These are phyloP conservation scores for Zaprionus capensis DNA, from an alignment of 1,140 invertebrate species.

Conservation along the genomic window DNA sequence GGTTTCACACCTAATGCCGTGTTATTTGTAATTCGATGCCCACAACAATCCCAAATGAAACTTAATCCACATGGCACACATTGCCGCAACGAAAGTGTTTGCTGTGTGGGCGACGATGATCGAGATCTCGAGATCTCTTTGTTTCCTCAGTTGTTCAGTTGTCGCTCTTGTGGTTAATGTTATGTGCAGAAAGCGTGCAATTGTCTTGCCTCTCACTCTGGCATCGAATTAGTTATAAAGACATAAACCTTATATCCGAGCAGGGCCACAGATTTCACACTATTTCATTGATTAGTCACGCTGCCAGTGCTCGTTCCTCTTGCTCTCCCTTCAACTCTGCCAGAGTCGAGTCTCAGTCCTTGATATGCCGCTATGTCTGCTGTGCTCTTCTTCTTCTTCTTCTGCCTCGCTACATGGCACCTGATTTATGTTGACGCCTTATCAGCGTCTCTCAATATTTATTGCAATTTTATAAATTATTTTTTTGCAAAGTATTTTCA, in stretches of 20 bases:
- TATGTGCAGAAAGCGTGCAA: constrained; percentile 45
- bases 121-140: not conserved
- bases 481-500: constrained; percentile 34
- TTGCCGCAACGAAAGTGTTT: constrained; percentile 58
- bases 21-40: constrained; percentile 12
- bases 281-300: constrained; percentile 75
- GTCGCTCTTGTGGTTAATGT: not conserved
- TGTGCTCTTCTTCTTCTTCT: constrained; percentile 4
- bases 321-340: not conserved
- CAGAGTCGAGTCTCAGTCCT: not conserved
- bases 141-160: not conserved
- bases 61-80: constrained; percentile 38
- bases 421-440: constrained; percentile 83
- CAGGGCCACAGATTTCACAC: constrained; percentile 38
- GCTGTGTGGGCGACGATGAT: constrained; percentile 36
- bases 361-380: constrained; percentile 40
- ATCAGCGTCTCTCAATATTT: constrained; percentile 79
- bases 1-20: not conserved
- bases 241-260: constrained; percentile 29
- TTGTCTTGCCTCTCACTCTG: constrained; percentile 17
- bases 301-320: not conserved
- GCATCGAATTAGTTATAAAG: constrained; percentile 61
- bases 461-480: constrained; percentile 76
- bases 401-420: constrained; percentile 50
- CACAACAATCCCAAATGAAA: constrained; percentile 24